Base-by-base conservation (phyloP, 2,797 vertebrate species). In the Bovichtus diacanthus region DNA sequence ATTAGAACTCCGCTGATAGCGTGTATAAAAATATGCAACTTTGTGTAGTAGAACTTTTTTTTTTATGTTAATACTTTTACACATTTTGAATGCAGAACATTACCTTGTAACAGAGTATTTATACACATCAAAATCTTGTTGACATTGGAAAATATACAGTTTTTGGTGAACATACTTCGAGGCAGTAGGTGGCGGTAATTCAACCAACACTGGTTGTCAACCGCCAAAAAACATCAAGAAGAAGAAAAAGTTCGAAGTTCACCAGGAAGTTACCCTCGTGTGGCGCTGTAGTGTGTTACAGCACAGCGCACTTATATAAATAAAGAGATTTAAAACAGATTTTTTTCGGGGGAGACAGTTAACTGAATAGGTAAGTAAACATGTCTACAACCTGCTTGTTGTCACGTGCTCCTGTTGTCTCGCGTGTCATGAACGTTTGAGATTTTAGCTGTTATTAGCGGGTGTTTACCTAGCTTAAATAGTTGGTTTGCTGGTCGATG, bases 201-300 rank as follows among this genome's bases (percentile, higher is more conserved):
- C 3, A 1, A 1, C 9, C 8, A 0, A 5, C 23, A n/a, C 44
- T 7, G 7, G 3, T 15, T 16, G 3, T 3, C 23, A 0, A 9
- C 13, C 6, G 0, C 3, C 0, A 2, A 15, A 9, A 9, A 3
- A 0, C 6, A 0, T 0, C 16, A 43, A 25, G 71, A 72, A 83
- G 63, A 49, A 25, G 77, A 68, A 54, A 38, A 64, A 73, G 75
- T 36, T 72, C 19, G 72, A 38, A 70, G 70, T 56, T 69, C 34
- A 62, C 4, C 47, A 0, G 67, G 49, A 74, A 59, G 66, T 27
- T 0, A 3, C 4, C 69, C 77, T 67, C 83, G 79, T 81, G 81
- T 47, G 1, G 2, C 19, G 44, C 3, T 13, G 53, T 9, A 21
- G 16, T 31, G 9, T 11, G 11, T 5, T 3, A 3, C 23, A 4